Evolutionary conservation across 2,113 vertebrate species (phyloP).

Genomic region (Condylura cristata): DNA sequence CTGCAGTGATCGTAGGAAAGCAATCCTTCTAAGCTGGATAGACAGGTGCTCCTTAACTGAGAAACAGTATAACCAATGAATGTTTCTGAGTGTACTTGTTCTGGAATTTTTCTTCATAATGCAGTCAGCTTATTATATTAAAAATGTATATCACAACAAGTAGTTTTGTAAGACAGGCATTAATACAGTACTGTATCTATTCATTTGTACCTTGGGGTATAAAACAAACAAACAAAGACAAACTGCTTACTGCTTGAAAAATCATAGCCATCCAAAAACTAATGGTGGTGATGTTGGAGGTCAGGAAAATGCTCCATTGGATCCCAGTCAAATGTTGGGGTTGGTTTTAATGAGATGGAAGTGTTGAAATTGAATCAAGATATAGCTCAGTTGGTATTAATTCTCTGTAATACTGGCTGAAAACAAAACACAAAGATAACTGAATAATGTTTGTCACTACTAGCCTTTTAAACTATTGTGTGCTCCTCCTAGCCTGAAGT

Average conservation of each 20-base stretch:
- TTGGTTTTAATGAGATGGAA: slow-evolving; percentile 79
- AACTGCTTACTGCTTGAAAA: slow-evolving; percentile 84
- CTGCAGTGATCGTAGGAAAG: not conserved
- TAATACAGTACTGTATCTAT: slow-evolving; percentile 79
- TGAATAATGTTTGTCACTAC: slow-evolving; percentile 72
- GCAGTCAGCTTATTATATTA: slow-evolving; percentile 80
- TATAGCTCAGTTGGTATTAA: slow-evolving; percentile 68
- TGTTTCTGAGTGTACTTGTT: slow-evolving; percentile 77
- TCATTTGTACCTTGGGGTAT: slow-evolving; percentile 80
- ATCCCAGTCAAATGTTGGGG: slow-evolving; percentile 64
- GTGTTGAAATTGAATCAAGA: slow-evolving; percentile 75
- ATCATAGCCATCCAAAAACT: slow-evolving; percentile 53
- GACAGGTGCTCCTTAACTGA: slow-evolving; percentile 72
- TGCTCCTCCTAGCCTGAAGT: not conserved
- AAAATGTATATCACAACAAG: slow-evolving; percentile 86
- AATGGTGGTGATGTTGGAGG: slow-evolving; percentile 69
- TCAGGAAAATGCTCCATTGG: slow-evolving; percentile 68
- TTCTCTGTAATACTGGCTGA: slow-evolving; percentile 77
- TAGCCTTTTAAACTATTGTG: not conserved
- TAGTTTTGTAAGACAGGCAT: slow-evolving; percentile 81
- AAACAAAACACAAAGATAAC: slow-evolving; percentile 75
- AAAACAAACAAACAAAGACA: slow-evolving; percentile 32
- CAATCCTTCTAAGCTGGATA: slow-evolving; percentile 30
- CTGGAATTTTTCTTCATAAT: slow-evolving; percentile 73
- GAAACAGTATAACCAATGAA: slow-evolving; percentile 76